Base-by-base conservation (phyloP, 2,888 invertebrate species). In the Agrochola litura region DNA sequence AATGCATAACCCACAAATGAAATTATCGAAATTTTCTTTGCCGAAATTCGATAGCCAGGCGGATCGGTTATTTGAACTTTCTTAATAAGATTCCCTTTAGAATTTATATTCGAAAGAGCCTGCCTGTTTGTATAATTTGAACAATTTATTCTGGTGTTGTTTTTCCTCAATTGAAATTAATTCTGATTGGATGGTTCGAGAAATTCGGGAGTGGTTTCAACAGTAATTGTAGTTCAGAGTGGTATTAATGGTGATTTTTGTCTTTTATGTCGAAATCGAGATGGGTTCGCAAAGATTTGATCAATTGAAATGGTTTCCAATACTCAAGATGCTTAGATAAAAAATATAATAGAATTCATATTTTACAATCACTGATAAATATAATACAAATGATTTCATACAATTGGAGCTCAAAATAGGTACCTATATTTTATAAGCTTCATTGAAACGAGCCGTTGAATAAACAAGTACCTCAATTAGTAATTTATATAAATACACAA, bases 1-100 rank as follows among this genome's bases (percentile, higher is more conserved):
- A 92, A 93, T 93, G 90, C 91, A 91, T 91, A 89, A 88, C 79
- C 79, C 81, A 76, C 79, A 76, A 85, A 86, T 79, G 83, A 85
- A 74, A 81, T 78, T 73, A 78, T 81, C 54, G 78, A 91, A 89
- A 90, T 87, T 89, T 89, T 89, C 84, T 80, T 82, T 49, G 75
- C 16, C 54, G 58, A 77, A 87, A 67, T 83, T 78, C 84, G 56
- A 81, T 83, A 83, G 25, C 71, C 70, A 64, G 25, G 66, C 71
- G 74, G 69, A 86, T 87, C 84, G 82, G 80, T 80, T 82, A 79
- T 88, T 89, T 85, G 76, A 87, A 88, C 75, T 83, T 85, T 80
- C 65, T 37, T 79, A 82, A 82, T 84, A 86, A 84, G 82, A 85
- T 87, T 77, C 61, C 56, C 74, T 84, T 82, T 71, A 81, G 79